phyloP scores from a whole-genome alignment of 2,888 invertebrate species.

The Drosophila meridiana region DNA sequence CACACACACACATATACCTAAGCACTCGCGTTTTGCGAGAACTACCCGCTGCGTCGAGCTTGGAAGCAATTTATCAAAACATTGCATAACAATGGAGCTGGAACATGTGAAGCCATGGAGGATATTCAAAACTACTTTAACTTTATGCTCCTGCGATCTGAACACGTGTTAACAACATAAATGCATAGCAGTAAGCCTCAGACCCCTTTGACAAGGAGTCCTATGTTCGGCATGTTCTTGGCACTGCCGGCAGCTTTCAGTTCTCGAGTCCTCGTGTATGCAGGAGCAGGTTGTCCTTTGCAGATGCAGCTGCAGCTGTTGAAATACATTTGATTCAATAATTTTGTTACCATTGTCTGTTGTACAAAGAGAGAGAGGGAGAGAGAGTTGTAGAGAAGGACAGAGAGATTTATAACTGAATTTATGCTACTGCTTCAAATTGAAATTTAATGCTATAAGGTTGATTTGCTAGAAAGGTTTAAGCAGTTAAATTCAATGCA shows the following conservation, averaged over 20 bases:
- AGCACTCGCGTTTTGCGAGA: conserved; percentile 10
- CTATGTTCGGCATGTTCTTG: conserved; percentile 6
- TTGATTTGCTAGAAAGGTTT: background rate
- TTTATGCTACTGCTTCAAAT: background rate
- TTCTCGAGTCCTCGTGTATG: background rate
- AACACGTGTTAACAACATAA: conserved; percentile 72
- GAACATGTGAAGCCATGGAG: conserved; percentile 32
- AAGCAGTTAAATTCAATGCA: background rate
- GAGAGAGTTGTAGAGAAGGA: background rate
- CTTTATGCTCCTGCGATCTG: conserved; percentile 44
- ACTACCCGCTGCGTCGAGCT: conserved; percentile 22
- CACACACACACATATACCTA: background rate
- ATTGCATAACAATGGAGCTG: conserved; percentile 53
- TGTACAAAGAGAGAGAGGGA: background rate
- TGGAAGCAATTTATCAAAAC: conserved; percentile 72
- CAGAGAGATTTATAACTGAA: background rate
- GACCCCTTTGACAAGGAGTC: background rate
- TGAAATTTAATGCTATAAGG: no score
- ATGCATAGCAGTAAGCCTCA: conserved; percentile 22
- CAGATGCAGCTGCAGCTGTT: background rate
- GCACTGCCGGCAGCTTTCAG: background rate
- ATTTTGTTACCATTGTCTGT: conserved; percentile 3
- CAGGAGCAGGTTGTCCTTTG: background rate
- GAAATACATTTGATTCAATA: conserved; percentile 6
- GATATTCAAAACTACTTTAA: conserved; percentile 67